Evolutionary conservation across 2,888 invertebrate species (phyloP).

Genomic region (Drosophila austrosaltans): DNA sequence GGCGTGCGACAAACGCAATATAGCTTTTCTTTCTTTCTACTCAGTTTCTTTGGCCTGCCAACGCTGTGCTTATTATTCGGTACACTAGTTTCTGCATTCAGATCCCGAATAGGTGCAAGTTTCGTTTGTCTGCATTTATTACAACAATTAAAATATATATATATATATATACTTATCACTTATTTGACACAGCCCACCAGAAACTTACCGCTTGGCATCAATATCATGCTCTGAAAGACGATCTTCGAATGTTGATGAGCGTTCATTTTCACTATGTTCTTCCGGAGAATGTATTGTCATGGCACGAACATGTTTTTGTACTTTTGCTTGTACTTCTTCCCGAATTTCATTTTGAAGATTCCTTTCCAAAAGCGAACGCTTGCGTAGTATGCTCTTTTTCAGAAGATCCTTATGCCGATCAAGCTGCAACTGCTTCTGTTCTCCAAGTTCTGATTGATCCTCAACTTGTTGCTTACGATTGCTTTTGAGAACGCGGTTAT

Average conservation of each 20-base stretch:
- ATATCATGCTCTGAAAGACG: constrained; percentile 50
- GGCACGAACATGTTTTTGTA: constrained; percentile 65
- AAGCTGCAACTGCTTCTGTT: constrained; percentile 87
- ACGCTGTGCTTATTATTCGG: constrained; percentile 47
- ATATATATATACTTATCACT: not conserved
- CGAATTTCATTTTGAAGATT: constrained; percentile 95
- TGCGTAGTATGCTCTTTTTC: constrained; percentile 96
- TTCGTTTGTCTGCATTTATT: constrained; percentile 26
- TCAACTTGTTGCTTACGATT: constrained; percentile 40
- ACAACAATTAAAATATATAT: not conserved
- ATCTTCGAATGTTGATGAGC: constrained; percentile 43
- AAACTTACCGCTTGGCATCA: constrained; percentile 56
- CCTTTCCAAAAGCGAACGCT: constrained; percentile 93
- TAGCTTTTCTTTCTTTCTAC: constrained; percentile 89
- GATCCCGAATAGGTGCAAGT: constrained; percentile 28
- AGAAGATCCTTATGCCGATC: constrained; percentile 94
- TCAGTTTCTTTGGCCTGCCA: constrained; percentile 62
- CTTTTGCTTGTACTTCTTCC: constrained; percentile 87
- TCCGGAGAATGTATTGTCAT: constrained; percentile 66
- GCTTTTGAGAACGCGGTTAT: constrained; percentile 43
- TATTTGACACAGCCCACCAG: not conserved
- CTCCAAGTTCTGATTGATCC: constrained; percentile 86
- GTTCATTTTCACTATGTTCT: constrained; percentile 65
- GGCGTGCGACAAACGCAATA: constrained; percentile 97
- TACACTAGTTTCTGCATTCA: constrained; percentile 42